Evolutionary conservation across 2,113 vertebrate species (phyloP), one percentile per base, ranked within the genome.

Genomic region (Grammomys dolichurus): DNA sequence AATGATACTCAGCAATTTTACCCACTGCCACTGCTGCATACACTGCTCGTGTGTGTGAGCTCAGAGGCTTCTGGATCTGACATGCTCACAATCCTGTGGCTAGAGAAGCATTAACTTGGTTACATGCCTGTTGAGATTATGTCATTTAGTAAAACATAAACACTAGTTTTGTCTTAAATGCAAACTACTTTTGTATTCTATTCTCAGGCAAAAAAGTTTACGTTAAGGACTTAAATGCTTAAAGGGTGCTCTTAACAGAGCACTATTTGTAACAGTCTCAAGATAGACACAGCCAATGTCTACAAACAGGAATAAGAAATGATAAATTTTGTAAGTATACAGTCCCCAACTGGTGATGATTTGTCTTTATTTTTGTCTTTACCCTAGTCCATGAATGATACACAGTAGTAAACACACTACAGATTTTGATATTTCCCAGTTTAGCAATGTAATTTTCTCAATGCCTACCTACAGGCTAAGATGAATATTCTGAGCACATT

Each of bases 231-330:
- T 82, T 67, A 95, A 46, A 40, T 67, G 60, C 56, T 58, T 20
- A 4, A 40, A 58, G 75, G 20, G 11, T 60, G 65, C 9, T 60
- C 12, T 84, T 80, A 24, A 80, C 28, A 46, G 60, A 87, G 26
- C 48, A 81, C 58, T 28, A 51, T 58, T 80, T 43, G 51, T 17
- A 94, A 46, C 36, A 48, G 13, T 31, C 54, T 81, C 67, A 89
- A 94, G 67, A 60, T 14, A 51, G 48, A 76, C 90, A 76, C 12
- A n/a, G 26, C 22, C 22, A 56, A 51, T 94, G 40, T 75, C 58
- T 33, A 69, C 31, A 5, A 75, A 20, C 31, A 76, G 86, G 54
- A 73, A 91, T 87, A 88, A 93, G 72, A 94, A 85, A 94, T 94
- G 17, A 56, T 90, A 76, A 90, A 46, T 63, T 12, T 65, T 22